A percentile compares a stretch with the other conserved stretches of the same genome.
phyloP scores from a whole-genome alignment of 2,113 vertebrate genomes.

The Heliornis fulica region DNA sequence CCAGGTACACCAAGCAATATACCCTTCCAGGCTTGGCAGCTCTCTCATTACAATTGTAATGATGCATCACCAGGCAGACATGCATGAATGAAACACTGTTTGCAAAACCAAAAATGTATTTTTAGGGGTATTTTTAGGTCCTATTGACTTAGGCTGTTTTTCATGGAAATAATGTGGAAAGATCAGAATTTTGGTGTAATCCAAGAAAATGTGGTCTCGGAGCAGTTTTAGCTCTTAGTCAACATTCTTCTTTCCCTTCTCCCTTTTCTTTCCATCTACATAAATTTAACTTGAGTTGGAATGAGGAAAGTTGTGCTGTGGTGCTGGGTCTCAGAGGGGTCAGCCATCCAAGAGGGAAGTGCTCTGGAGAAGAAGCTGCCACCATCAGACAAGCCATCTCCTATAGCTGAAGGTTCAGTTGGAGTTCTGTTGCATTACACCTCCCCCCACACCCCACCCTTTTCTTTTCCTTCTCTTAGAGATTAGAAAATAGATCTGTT shows the following conservation, averaged over 20 bases:
- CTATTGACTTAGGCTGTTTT: background rate
- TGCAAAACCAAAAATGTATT: slow-evolving; percentile 17
- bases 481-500: background rate
- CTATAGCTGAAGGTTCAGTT: background rate
- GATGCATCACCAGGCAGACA: background rate
- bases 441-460: too few species aligned
- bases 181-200: background rate
- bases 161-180: background rate
- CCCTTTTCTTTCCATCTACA: background rate
- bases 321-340: background rate
- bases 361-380: background rate
- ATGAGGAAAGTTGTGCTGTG: rapidly evolving
- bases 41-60: background rate
- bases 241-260: background rate
- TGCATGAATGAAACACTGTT: background rate
- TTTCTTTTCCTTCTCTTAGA: background rate
- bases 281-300: background rate
- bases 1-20: background rate
- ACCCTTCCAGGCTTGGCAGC: background rate
- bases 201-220: rapidly evolving
- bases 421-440: too few species aligned
- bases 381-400: background rate
- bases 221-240: background rate
- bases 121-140: slow-evolving; percentile 7
- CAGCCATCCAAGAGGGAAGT: background rate